These are phyloP conservation scores for Xestoiulus laeticollis DNA, from an alignment of 2,888 invertebrate species.

Conservation along the genomic window DNA sequence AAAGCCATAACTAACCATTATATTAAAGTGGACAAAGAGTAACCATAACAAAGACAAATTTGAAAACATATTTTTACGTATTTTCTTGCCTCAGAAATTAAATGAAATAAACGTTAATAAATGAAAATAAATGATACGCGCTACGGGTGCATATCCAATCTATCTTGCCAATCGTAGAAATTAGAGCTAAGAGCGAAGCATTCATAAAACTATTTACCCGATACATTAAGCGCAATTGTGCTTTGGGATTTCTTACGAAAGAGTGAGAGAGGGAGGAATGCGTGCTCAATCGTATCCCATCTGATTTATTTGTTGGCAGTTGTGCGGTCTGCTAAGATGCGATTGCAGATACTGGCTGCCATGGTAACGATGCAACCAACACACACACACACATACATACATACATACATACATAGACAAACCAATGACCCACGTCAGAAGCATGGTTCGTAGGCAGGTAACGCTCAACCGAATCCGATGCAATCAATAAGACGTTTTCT, in stretches of 20 bases:
- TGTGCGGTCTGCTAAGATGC: slow-evolving; percentile 31
- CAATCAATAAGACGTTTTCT: not conserved
- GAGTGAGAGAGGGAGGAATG: not conserved
- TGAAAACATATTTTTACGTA: too few relatives aligned
- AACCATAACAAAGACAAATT: too few relatives aligned
- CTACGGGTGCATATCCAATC: too few relatives aligned
- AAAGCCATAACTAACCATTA: too few relatives aligned
- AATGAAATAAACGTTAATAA: too few relatives aligned
- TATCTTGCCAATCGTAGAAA: not conserved
- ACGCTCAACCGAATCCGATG: not conserved
- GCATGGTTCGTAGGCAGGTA: slow-evolving; percentile 10
- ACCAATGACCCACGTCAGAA: slow-evolving; percentile 17
- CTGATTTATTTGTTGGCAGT: slow-evolving; percentile 2
- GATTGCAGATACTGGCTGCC: slow-evolving; percentile 7
- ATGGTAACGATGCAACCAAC: slow-evolving; percentile 1
- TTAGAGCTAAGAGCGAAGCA: not conserved
- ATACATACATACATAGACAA: too few relatives aligned
- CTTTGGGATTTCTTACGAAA: not conserved
- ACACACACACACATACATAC: too few relatives aligned
- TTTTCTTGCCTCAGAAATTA: too few relatives aligned
- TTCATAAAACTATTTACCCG: not conserved
- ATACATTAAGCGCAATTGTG: not conserved
- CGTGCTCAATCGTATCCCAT: not conserved
- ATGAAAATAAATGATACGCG: too few relatives aligned
- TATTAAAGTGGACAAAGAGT: too few relatives aligned